A percentile compares a stretch with the other conserved stretches of the same genome.
These are phyloP conservation scores for Bos javanicus DNA, from an alignment of 2,113 vertebrate species.

Conservation along the genomic window DNA sequence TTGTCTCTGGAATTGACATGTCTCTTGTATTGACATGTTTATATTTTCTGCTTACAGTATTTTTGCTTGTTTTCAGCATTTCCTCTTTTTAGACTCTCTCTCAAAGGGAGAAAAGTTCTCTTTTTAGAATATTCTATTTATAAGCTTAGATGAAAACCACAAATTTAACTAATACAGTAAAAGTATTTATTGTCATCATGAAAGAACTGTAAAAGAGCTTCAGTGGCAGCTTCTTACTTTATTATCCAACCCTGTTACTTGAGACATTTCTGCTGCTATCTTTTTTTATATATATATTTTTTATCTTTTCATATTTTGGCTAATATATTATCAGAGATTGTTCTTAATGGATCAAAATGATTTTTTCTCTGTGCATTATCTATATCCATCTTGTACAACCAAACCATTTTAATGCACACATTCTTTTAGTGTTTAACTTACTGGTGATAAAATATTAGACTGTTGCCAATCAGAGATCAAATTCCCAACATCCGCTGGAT, in stretches of 20 bases:
- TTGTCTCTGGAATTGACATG: not conserved
- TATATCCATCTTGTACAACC: not conserved
- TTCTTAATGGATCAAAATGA: conserved; percentile 17
- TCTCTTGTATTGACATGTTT: not conserved
- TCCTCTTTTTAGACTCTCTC: not conserved
- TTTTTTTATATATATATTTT: not conserved
- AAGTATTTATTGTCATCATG: not conserved
- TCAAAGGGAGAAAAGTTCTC: not conserved
- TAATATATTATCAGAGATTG: not conserved
- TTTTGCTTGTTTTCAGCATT: not conserved
- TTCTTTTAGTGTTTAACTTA: not conserved
- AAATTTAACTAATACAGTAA: not conserved
- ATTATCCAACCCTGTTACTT: not conserved
- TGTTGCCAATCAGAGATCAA: not conserved
- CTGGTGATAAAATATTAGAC: not conserved
- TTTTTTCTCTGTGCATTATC: not conserved
- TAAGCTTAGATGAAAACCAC: not conserved
- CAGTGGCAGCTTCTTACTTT: not conserved
- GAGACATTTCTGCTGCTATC: not conserved
- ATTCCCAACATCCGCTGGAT: not conserved
- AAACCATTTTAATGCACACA: not conserved
- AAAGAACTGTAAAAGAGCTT: not conserved
- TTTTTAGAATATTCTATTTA: not conserved
- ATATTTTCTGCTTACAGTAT: not conserved
- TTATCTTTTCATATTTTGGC: not conserved